Evolutionary conservation across 2,888 invertebrate genomes (phyloP), one percentile per base, ranked within the genome.

Genomic region (Epinotia brunnichana): DNA sequence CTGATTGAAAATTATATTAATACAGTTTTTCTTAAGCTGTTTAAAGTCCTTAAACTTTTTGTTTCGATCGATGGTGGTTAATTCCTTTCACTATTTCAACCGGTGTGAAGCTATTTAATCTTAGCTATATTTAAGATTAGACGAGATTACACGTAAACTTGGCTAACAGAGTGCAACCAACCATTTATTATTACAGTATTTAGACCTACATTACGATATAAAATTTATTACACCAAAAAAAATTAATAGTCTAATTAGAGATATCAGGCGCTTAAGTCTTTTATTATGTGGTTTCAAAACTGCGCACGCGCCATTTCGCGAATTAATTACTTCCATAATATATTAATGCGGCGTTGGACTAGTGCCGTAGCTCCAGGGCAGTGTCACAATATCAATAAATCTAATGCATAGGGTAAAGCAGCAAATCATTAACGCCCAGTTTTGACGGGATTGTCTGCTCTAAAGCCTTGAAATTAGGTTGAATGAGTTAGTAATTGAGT

Each of bases 161-260:
- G 39, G 48, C 57, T 3, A 56, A 57, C 57, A 17, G 57, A 44
- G 17, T 13, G 29, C 67, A 67, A 64, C 70, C 59, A 35, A 39
- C 57, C 57, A 56, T 70, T 51, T 68, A 68, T 54, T 48, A 64
- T 64, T 70, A 71, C 69, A 74, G 64, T 54, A 66, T 66, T 64
- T 66, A 66, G 68, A 59, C 51, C 57, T 48, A 59, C 64, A 56
- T 74, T 74, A 71, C 74, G 54, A 71, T 68, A 71, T 15, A 15
- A 44, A 15, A 44, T 56, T 41, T 56, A 71, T 62, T 70, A 62
- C 68, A n/a, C 13, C 11, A 3, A 24, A 59, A 56, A 48, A 41
- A n/a, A n/a, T 0, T 10, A 9, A 66, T 54, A 21, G 21, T 39
- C 39, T 41, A 2, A 15, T 66, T 41, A 3, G 11, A 9, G 15